Evolutionary conservation across 2,888 invertebrate species (phyloP).

Genomic region (Euphydryas editha): DNA sequence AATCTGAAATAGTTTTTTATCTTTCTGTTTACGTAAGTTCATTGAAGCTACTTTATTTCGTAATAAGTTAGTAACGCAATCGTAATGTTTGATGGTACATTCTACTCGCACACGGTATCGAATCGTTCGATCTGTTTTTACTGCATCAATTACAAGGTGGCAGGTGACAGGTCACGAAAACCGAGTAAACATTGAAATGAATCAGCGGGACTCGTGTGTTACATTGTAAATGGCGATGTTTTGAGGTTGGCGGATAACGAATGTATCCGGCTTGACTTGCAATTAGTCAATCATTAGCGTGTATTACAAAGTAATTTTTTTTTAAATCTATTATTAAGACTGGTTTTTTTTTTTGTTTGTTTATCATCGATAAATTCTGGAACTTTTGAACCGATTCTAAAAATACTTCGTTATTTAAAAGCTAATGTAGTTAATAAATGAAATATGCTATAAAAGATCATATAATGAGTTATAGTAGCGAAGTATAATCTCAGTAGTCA

Average conservation of each 20-base stretch:
- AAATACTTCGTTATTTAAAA: too few species aligned
- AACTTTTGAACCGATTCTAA: too few species aligned
- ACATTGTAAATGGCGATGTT: slow-evolving; percentile 56
- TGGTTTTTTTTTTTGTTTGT: too few species aligned
- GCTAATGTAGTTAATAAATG: too few species aligned
- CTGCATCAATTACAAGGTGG: slow-evolving; percentile 39
- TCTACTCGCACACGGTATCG: slow-evolving; percentile 17
- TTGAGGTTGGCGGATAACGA: slow-evolving; percentile 61
- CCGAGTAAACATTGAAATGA: slow-evolving; percentile 49
- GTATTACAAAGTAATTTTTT: neutral
- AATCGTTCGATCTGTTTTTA: slow-evolving; percentile 39
- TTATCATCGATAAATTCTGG: too few species aligned
- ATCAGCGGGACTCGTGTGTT: slow-evolving; percentile 59
- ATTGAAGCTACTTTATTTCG: neutral
- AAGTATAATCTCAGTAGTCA: too few species aligned
- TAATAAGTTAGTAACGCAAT: slow-evolving; percentile 7
- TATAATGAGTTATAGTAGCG: too few species aligned
- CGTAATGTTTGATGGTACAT: slow-evolving; percentile 4
- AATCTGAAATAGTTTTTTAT: neutral
- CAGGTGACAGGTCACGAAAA: slow-evolving; percentile 60
- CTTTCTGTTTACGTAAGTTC: slow-evolving; percentile 10
- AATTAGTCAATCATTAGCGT: neutral
- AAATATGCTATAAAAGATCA: too few species aligned
- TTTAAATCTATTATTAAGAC: too few species aligned
- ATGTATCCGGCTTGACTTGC: slow-evolving; percentile 60